phyloP scores from a whole-genome alignment of 2,113 vertebrate genomes.

The Boleophthalmus pectinirostris region DNA sequence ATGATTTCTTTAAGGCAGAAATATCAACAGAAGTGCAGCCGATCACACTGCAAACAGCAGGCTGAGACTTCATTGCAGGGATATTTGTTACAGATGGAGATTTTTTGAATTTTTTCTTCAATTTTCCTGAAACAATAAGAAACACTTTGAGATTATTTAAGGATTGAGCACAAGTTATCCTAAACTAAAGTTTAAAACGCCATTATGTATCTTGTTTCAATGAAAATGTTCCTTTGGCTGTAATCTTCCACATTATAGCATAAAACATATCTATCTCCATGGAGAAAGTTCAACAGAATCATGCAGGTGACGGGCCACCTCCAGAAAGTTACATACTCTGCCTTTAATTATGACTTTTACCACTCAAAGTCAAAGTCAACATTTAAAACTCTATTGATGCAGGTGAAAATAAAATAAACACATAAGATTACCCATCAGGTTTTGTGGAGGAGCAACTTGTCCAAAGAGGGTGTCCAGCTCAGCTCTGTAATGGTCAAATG shows the following conservation, averaged over 20 bases:
- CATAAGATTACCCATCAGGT: constrained; percentile 36
- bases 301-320: no score
- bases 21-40: constrained; percentile 6
- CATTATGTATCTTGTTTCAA: no score
- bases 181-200: no score
- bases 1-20: constrained; percentile 17
- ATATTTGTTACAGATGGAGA: neutral
- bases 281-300: no score
- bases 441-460: neutral
- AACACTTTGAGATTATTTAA: neutral
- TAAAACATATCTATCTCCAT: no score
- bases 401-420: neutral
- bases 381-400: neutral
- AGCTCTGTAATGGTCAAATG: constrained; percentile 31
- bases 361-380: neutral
- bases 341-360: no score
- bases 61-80: constrained; percentile 18
- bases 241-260: no score
- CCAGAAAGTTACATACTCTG: no score
- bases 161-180: neutral
- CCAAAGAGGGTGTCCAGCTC: constrained; percentile 58
- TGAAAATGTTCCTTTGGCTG: no score
- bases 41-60: constrained; percentile 40
- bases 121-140: neutral
- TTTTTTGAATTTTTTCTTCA: neutral